Percentiles rank a stretch among this genome's conserved stretches.
phyloP scores from a whole-genome alignment of 2,888 invertebrate species.

The Camptogramma bilineatum region DNA sequence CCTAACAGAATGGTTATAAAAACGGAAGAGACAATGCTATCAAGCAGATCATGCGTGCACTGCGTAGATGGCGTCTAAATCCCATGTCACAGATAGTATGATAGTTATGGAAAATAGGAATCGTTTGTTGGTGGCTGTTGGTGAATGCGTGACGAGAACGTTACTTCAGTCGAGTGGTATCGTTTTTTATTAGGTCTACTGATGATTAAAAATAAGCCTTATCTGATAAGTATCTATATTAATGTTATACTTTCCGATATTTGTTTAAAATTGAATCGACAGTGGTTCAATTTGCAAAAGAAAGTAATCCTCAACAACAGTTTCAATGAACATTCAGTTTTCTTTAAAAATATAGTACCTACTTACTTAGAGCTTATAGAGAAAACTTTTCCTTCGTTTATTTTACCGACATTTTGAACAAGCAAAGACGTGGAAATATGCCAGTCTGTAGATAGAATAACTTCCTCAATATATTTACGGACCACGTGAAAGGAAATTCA shows the following conservation, averaged over 20 bases:
- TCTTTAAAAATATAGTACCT: too few species aligned
- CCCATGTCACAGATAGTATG: background rate
- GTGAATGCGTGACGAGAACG: too few species aligned
- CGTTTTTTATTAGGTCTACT: too few species aligned
- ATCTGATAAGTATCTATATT: too few species aligned
- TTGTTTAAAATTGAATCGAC: too few species aligned
- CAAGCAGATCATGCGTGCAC: constrained; percentile 25
- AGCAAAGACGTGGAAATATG: background rate
- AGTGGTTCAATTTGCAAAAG: too few species aligned
- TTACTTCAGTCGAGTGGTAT: too few species aligned
- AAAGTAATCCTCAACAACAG: too few species aligned
- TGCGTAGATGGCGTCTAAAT: constrained; percentile 12
- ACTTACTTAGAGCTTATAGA: background rate
- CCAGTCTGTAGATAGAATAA: constrained; percentile 6
- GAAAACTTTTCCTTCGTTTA: background rate
- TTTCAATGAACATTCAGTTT: too few species aligned
- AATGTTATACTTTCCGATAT: too few species aligned
- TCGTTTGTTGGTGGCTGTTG: too few species aligned
- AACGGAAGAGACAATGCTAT: constrained; percentile 25
- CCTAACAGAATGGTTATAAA: constrained; percentile 14
- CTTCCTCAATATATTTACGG: constrained; percentile 21
- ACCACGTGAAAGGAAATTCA: constrained; percentile 11
- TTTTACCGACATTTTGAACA: background rate
- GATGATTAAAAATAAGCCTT: too few species aligned
- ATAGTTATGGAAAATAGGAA: background rate